Base-by-base conservation (phyloP, 1,140 invertebrate species). In the Archivesica marissinica region DNA sequence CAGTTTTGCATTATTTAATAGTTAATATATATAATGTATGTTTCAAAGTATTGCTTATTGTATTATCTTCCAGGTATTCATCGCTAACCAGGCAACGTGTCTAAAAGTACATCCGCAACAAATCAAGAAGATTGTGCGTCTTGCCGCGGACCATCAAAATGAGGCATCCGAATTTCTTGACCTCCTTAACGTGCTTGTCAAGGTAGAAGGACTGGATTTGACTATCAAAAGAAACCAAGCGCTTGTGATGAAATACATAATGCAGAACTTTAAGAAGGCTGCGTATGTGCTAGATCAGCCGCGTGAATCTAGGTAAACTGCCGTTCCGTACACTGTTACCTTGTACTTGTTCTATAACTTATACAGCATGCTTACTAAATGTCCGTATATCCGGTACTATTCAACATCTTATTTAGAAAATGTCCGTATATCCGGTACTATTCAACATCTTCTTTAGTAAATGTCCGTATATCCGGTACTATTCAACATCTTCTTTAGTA, bases 231-330 rank as follows among this genome's bases (percentile, higher is more conserved):
- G 93, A 28, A 94, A 94, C 64, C 93, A 93, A 79, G 90, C 90
- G 15, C 89, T 92, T 20, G 93, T 93, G 4, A 94, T 94, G 93
- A 94, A 94, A 83, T 94, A 94, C 78, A 91, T 94, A 77, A 94
- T 94, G 93, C 93, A 94, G 87, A 92, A 92, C 56, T 92, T 91
- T 79, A 91, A 90, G 39, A 92, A 93, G 80, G 91, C 93, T n/a
- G 93, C 92, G 17, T 92, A 93, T 85, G 89, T 93, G 0, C 88
- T 94, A n/a, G 93, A 94, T 59, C 91, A 93, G 80, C 87, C 91
- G 17, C 50, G 89, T 68, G 91, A 91, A 47, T 54, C 85, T 25
- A 92, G 89, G 92, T 92, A 68, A 54, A n/a, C n/a, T n/a, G n/a
- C n/a, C n/a, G n/a, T n/a, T n/a, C n/a, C n/a, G n/a, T n/a, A n/a